Evolutionary conservation across 2,797 vertebrate species (phyloP).

Genomic region (Cossypha polioptera): DNA sequence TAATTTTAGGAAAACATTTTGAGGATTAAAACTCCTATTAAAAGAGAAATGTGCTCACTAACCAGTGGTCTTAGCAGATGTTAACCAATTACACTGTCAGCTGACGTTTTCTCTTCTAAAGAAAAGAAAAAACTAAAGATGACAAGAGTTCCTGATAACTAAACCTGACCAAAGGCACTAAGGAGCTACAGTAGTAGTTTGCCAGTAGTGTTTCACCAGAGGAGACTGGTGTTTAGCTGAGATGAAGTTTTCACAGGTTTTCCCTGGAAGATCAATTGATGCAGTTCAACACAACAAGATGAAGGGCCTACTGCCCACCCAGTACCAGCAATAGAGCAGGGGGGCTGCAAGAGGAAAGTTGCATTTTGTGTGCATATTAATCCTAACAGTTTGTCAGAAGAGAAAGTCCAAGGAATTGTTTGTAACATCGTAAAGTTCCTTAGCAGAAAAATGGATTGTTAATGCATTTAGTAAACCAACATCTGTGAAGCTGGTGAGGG

Average conservation of each 20-base stretch:
- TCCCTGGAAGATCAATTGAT: background rate
- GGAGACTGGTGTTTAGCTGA: background rate
- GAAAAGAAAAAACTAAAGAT: background rate
- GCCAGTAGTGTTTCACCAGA: background rate
- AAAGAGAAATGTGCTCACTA: background rate
- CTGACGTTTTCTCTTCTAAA: background rate
- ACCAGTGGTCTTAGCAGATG: background rate
- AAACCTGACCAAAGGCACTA: background rate
- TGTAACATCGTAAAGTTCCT: background rate
- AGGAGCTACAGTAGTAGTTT: background rate
- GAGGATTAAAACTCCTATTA: background rate
- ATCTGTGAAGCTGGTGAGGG: background rate
- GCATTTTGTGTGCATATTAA: background rate
- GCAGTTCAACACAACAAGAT: background rate
- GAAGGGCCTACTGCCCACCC: background rate
- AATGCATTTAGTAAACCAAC: background rate
- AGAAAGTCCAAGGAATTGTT: background rate
- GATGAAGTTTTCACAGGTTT: background rate
- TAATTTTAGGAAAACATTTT: background rate
- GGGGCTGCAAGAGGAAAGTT: background rate
- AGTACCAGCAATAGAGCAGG: background rate
- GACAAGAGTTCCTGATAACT: background rate
- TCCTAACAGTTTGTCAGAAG: background rate
- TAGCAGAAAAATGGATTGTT: background rate
- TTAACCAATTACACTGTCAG: background rate